Conservation (phyloP, 2,113 vertebrate species). For the Dicerorhinus sumatrensis region DNA sequence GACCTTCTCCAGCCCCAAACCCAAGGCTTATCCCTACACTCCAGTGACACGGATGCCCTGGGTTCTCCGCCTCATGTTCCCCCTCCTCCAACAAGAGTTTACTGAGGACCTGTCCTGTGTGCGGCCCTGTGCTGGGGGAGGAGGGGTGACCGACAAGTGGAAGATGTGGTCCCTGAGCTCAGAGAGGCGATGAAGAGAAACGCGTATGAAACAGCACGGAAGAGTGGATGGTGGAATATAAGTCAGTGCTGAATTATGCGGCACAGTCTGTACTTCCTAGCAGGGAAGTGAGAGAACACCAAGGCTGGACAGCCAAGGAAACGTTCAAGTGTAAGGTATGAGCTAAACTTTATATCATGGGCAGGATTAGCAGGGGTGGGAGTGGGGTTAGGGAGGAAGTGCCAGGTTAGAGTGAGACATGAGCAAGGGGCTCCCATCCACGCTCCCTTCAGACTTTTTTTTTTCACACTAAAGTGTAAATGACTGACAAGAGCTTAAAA, state of each 20-base stretch:
- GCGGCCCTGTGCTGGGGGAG: not conserved
- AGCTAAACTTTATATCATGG: not conserved
- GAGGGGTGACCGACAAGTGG: not conserved
- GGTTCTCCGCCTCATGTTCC: not conserved
- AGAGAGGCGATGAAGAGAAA: not conserved
- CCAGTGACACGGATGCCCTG: not conserved
- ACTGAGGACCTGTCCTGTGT: not conserved
- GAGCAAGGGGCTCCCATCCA: not conserved
- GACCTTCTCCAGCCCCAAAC: not conserved
- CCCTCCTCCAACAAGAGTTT: not conserved
- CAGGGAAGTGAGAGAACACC: not conserved
- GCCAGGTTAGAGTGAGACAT: not conserved
- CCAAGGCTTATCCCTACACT: not conserved
- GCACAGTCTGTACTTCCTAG: not conserved
- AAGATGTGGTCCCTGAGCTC: not conserved
- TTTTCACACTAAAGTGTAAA: constrained; percentile 10
- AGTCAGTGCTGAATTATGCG: not conserved
- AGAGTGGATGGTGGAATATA: not conserved
- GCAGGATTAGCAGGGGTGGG: accelerated
- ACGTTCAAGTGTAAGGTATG: not conserved
- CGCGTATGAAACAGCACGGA: not conserved
- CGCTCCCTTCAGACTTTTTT: not conserved
- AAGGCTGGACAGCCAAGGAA: not conserved
- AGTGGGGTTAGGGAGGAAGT: not conserved
- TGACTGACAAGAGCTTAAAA: not conserved